A percentile compares a stretch with the other conserved stretches of the same genome.
Evolutionary conservation across 2,113 vertebrate genomes (phyloP).

Genomic region (Podarcis raffonei): DNA sequence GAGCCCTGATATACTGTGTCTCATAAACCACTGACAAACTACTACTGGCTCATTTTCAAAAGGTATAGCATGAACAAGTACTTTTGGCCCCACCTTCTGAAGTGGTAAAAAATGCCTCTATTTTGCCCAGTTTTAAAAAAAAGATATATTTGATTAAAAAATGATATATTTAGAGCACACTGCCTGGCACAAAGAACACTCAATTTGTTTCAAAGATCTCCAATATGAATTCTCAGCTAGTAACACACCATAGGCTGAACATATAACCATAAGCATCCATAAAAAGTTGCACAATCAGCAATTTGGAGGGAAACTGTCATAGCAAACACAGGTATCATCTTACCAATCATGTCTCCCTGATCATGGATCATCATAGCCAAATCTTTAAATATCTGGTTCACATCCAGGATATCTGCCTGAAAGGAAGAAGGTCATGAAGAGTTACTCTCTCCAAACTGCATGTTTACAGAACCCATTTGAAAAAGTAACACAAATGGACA

Average conservation of each 20-base stretch:
- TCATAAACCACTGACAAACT: neutral
- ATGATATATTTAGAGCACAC: neutral
- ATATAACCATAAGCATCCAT: neutral
- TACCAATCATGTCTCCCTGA: slow-evolving; percentile 97
- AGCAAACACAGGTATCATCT: slow-evolving; percentile 54
- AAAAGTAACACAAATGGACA: neutral
- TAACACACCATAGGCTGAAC: neutral
- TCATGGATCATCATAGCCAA: slow-evolving; percentile 98
- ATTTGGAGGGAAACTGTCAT: neutral
- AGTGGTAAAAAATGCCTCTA: neutral
- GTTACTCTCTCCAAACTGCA: neutral
- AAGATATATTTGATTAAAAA: too few species aligned
- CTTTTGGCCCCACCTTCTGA: neutral
- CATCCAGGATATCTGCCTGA: slow-evolving; percentile 96
- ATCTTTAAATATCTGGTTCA: slow-evolving; percentile 99
- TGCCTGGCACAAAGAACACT: neutral
- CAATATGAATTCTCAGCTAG: neutral
- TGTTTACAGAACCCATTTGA: neutral
- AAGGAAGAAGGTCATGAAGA: slow-evolving; percentile 14
- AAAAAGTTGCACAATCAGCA: neutral
- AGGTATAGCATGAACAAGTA: neutral
- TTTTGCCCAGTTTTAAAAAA: neutral
- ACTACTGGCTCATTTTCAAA: neutral
- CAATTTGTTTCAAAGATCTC: neutral
- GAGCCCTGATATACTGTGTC: neutral